Base-by-base conservation (phyloP, 1,140 invertebrate genomes). In the Bombus pascuorum region DNA sequence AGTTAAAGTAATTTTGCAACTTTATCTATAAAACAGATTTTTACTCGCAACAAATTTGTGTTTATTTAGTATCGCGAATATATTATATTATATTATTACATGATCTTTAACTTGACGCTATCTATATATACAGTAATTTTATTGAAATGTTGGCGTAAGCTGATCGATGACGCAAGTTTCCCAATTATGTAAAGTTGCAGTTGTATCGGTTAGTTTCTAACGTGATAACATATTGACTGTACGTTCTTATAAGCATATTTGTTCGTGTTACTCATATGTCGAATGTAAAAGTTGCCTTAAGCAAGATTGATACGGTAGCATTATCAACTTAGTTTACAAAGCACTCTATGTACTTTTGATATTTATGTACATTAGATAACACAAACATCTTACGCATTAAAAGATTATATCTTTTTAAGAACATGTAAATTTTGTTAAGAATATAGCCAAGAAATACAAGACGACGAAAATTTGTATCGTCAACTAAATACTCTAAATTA, bases 91-190 rank as follows among this genome's bases (percentile, higher is more conserved):
- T 13, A n/a, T 15, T 65, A 32, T 65, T 12, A 25, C 22, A 28
- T 8, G 73, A 75, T 37, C 22, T 22, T 57, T 75, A 53, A 53
- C 15, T 68, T 18, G 6, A 47, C 15, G 47, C 5, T 47, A 47
- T 47, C 47, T 47, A 47, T 47, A 47, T 32, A 22, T 53, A 22
- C 18, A 53, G 47, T 22, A 53, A 71, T 80, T 80, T 44, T 80
- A 80, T 80, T 71, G 66, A 39, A 71, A 66, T 71, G 15, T 37
- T 22, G 39, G 22, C 4, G 3, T n/a, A 22, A 47, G 22, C 44
- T 80, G 78, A 80, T 80, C 65, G 66, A 80, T 57, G 78, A 80
- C 66, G 62, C 28, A 80, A 80, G 65, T 80, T 80, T 53, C 39
- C 59, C 66, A 80, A 71, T 80, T 80, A 70, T 53, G 25, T n/a